Percentiles rank a stretch among this genome's conserved stretches.
Evolutionary conservation across 1,140 invertebrate species (phyloP).

Genomic region (Drosophila melanogaster): Release_6_plus_ISO1_MT NT_033777.3:28286501-28287000

Average conservation of each 20-base stretch:
- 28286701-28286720: slow-evolving; percentile 3
- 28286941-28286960: too few relatives aligned
- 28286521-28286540: slow-evolving; percentile 56
- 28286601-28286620: slow-evolving; percentile 17
- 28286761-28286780: slow-evolving; percentile 39
- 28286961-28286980: not conserved
- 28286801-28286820: slow-evolving; percentile 21
- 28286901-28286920: not conserved
- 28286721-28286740: slow-evolving; percentile 7
- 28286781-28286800: slow-evolving; percentile 52
- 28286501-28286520: slow-evolving; percentile 50
- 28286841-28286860: not conserved
- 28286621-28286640: not conserved
- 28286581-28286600: slow-evolving; percentile 27
- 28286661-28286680: not conserved
- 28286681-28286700: slow-evolving; percentile 6
- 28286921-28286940: too few relatives aligned
- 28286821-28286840: slow-evolving; percentile 2
- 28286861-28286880: not conserved
- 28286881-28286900: not conserved
- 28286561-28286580: slow-evolving; percentile 38
- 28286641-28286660: slow-evolving; percentile 1
- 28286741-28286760: slow-evolving; percentile 43
- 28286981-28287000: not conserved
- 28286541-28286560: slow-evolving; percentile 37